Conservation (phyloP, 2,113 vertebrate genomes). For the Carlito syrichta region DNA sequence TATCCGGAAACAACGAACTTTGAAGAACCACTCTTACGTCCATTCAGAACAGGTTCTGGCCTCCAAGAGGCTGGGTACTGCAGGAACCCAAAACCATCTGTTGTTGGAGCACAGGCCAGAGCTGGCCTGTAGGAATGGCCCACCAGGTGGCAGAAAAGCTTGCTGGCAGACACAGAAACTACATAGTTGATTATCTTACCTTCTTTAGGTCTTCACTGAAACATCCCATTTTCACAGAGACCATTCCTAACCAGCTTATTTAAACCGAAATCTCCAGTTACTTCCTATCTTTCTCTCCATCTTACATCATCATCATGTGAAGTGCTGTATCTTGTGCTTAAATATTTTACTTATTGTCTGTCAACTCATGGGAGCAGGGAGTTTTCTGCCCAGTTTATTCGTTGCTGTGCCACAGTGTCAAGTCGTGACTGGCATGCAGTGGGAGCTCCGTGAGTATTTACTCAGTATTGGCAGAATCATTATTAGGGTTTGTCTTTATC, state of each 20-base stretch:
- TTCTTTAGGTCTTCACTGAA: background rate
- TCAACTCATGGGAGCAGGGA: background rate
- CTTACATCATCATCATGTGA: background rate
- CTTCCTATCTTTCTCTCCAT: background rate
- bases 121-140: background rate
- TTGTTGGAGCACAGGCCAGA: background rate
- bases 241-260: background rate
- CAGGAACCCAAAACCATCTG: background rate
- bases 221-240: background rate
- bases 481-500: slow-evolving; percentile 58
- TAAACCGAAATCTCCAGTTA: background rate
- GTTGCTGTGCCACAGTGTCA: background rate
- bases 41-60: background rate
- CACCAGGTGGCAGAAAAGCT: background rate
- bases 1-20: background rate
- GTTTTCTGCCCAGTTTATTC: background rate
- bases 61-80: background rate
- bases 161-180: background rate
- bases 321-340: background rate
- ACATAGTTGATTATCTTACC: background rate
- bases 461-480: background rate
- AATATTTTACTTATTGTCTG: background rate
- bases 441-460: background rate
- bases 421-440: background rate
- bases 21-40: background rate